Percentiles rank a stretch among this genome's conserved stretches.
phyloP scores from a whole-genome alignment of 2,888 invertebrate species.

The Cryptophagus acutangulus region DNA sequence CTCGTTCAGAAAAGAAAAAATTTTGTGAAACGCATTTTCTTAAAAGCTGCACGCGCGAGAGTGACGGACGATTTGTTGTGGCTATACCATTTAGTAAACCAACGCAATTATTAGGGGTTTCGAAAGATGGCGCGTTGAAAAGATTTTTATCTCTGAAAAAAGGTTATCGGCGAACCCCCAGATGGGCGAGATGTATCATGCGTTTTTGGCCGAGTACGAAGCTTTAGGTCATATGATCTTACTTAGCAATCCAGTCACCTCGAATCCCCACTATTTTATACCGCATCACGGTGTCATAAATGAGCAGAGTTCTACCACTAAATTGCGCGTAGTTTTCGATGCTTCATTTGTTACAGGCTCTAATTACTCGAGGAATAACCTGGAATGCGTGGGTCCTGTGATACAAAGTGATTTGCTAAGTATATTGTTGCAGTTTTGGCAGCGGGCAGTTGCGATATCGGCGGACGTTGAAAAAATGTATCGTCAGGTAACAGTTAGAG shows the following conservation, averaged over 20 bases:
- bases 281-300: conserved; percentile 16
- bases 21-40: conserved; percentile 6
- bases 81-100: conserved; percentile 7
- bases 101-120: conserved; percentile 7
- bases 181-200: too few relatives aligned
- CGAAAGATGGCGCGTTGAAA: conserved; percentile 4
- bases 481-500: conserved; percentile 9
- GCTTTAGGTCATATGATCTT: too few relatives aligned
- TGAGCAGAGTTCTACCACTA: conserved; percentile 9
- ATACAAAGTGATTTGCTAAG: conserved; percentile 13
- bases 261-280: conserved; percentile 2
- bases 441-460: conserved; percentile 12
- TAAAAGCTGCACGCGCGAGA: conserved; percentile 4
- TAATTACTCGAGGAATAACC: conserved; percentile 11
- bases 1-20: too few relatives aligned
- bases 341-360: neutral
- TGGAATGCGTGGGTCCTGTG: conserved; percentile 9
- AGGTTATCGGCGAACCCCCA: conserved; percentile 7
- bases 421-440: conserved; percentile 10
- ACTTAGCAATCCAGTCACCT: too few relatives aligned
- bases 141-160: conserved; percentile 11
- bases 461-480: conserved; percentile 17
- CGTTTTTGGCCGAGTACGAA: too few relatives aligned
- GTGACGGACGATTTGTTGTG: conserved; percentile 11
- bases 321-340: conserved; percentile 14